A percentile compares a stretch with the other conserved stretches of the same genome.
phyloP scores from a whole-genome alignment of 2,888 invertebrate genomes.

The Heteropelma amictum region DNA sequence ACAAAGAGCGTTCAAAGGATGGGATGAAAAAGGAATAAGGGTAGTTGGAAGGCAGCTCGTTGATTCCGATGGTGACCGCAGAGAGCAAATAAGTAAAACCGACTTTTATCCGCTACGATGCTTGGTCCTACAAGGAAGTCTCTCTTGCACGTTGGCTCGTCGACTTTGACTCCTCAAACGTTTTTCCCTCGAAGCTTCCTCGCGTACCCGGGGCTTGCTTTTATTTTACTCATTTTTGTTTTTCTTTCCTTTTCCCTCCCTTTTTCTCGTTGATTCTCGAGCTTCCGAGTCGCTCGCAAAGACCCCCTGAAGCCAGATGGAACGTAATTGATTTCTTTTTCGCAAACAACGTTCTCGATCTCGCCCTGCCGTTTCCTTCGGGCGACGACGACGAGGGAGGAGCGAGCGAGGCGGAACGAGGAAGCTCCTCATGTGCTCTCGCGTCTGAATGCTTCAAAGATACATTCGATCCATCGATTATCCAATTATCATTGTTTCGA shows the following conservation, averaged over 20 bases:
- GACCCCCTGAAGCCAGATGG: constrained; percentile 6
- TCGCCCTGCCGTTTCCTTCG: background rate
- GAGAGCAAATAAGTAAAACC: constrained; percentile 63
- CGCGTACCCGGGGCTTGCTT: background rate
- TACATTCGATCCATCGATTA: background rate
- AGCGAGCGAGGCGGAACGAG: background rate
- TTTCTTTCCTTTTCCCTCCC: background rate
- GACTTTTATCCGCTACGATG: constrained; percentile 47
- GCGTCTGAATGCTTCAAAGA: too few relatives aligned
- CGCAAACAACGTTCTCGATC: constrained; percentile 7
- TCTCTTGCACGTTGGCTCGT: background rate
- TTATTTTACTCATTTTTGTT: background rate
- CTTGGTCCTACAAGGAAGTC: background rate
- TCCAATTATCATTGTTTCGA: background rate
- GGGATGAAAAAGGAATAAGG: background rate
- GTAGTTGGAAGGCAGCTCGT: constrained; percentile 43
- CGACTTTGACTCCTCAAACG: background rate
- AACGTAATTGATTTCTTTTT: constrained; percentile 30
- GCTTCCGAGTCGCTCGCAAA: background rate
- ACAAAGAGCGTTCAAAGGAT: background rate
- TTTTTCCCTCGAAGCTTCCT: background rate
- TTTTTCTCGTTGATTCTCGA: background rate
- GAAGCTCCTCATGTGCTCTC: background rate
- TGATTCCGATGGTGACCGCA: constrained; percentile 58
- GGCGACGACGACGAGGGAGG: background rate